Evolutionary conservation across 2,113 vertebrate genomes (phyloP), one percentile per base, ranked within the genome.

Genomic region (Sphaerodactylus townsendi): DNA sequence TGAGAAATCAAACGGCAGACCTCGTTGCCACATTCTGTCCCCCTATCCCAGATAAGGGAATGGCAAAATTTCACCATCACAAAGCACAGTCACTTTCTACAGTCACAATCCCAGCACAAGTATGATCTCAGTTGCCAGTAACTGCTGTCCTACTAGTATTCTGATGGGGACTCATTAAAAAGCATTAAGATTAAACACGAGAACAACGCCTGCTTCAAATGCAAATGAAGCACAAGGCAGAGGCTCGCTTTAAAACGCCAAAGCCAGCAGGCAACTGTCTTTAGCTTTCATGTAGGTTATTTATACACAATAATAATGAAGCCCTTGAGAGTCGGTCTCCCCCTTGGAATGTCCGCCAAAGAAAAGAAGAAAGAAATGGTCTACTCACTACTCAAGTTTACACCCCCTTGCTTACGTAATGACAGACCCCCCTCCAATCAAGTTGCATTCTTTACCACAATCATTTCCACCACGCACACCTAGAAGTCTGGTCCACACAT

Each of bases 301-400:
- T 93, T 93, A 94, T 92, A 93, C 41, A 46, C 21, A 92, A 91
- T 86, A 92, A 84, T 81, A 93, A 88, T 5, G 77, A 90, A 65
- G 87, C 88, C 85, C 90, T 84, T 28, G 84, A 91, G 92, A 92
- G 56, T 62, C 46, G 23, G 64, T 81, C 86, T 79, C 82, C 44
- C 66, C 73, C 91, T 90, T 85, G 92, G 90, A 91, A n/a, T n/a
- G n/a, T n/a, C n/a, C n/a, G n/a, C n/a, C n/a, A n/a, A n/a, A n/a
- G n/a, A n/a, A n/a, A n/a, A n/a, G n/a, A n/a, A n/a, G n/a, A n/a
- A n/a, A n/a, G 66, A 90, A 89, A 90, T 83, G 78, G 87, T 89
- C 86, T 88, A 90, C 91, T 92, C 91, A 39, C 66, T 64, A 30
- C 68, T 89, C 77, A 86, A 1, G 75, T 85, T 70, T 87, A 56